A percentile compares a stretch with the other conserved stretches of the same genome.
These are phyloP conservation scores for Perizoma affinitatum DNA, from an alignment of 2,888 invertebrate species.

Conservation along the genomic window DNA sequence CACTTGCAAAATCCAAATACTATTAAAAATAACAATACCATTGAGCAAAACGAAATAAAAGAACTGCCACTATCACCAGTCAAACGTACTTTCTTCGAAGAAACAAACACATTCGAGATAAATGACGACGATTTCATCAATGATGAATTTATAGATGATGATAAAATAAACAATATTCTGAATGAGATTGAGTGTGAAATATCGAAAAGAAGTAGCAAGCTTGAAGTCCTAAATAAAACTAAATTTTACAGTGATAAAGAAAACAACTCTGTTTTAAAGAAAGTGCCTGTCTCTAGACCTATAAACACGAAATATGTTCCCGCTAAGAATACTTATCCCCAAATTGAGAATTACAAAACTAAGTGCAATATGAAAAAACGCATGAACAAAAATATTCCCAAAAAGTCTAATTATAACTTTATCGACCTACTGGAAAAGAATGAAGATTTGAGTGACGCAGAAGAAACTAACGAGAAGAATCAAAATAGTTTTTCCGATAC, in stretches of 20 bases:
- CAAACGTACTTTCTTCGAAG: constrained; percentile 11
- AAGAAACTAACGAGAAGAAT: constrained; percentile 34
- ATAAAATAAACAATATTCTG: constrained; percentile 59
- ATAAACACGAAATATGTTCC: background rate
- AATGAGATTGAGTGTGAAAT: constrained; percentile 71
- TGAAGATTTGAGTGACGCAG: constrained; percentile 46
- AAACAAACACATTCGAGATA: constrained; percentile 15
- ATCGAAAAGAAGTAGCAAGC: constrained; percentile 28
- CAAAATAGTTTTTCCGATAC: constrained; percentile 56
- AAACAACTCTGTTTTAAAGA: constrained; percentile 4
- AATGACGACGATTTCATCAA: constrained; percentile 39
- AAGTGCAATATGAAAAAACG: constrained; percentile 11
- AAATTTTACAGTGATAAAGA: background rate
- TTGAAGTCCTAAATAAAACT: background rate
- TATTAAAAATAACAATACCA: background rate
- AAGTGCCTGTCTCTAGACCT: background rate
- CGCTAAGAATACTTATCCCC: background rate
- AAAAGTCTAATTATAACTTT: constrained; percentile 55
- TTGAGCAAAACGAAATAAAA: constrained; percentile 1
- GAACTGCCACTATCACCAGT: background rate
- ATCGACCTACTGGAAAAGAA: constrained; percentile 62
- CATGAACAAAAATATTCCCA: constrained; percentile 28
- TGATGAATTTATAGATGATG: constrained; percentile 52
- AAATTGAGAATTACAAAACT: constrained; percentile 7
- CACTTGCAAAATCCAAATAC: constrained; percentile 10